These are phyloP conservation scores for Thermophis baileyi DNA, from an alignment of 2,113 vertebrate species.

Conservation along the genomic window DNA sequence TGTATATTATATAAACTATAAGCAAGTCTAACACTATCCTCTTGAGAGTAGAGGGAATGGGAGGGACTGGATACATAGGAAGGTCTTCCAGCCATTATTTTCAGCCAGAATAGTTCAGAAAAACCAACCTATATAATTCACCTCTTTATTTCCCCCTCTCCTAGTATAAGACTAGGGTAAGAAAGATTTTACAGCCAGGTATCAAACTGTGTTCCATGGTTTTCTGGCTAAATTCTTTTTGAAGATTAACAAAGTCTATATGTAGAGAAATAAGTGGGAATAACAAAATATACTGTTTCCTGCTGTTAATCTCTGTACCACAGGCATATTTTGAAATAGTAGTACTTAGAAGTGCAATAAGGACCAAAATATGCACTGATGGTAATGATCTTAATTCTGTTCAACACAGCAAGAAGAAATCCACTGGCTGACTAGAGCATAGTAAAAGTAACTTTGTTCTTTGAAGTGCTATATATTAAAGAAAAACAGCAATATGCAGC, in stretches of 20 bases:
- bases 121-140: not conserved
- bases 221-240: slow-evolving; percentile 20
- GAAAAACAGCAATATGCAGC: not conserved
- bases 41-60: not conserved
- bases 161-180: not conserved
- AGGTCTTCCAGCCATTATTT: not conserved
- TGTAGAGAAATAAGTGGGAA: not conserved
- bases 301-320: slow-evolving; percentile 32
- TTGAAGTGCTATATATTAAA: not conserved
- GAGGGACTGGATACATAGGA: not conserved
- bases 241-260: slow-evolving; percentile 7
- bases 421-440: not conserved
- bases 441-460: not conserved
- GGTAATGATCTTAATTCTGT: not conserved
- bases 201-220: not conserved
- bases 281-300: slow-evolving; percentile 4
- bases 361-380: slow-evolving; percentile 25
- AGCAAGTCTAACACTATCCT: not conserved
- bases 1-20: not conserved
- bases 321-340: not conserved
- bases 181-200: not conserved
- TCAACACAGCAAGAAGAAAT: not conserved
- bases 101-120: not conserved
- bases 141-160: not conserved
- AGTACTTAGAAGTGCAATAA: not conserved